A percentile compares a stretch with the other conserved stretches of the same genome.
phyloP scores from a whole-genome alignment of 1,140 invertebrate species.

The Drosophila ficusphila region DNA sequence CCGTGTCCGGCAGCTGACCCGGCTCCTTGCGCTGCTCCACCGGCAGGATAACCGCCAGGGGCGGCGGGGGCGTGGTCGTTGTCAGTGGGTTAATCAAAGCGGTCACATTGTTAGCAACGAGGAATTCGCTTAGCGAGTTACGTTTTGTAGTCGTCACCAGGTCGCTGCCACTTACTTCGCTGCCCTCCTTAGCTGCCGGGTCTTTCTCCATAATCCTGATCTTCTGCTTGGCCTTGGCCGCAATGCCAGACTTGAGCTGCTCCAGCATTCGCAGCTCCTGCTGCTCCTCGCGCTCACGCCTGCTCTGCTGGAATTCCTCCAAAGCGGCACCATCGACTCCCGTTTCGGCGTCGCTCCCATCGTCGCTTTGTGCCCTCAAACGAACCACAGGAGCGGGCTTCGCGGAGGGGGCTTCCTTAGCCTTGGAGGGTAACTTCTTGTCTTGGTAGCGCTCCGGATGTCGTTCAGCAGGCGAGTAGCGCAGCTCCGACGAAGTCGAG shows the following conservation, averaged over 20 bases:
- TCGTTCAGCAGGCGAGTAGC: slow-evolving; percentile 87
- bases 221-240: slow-evolving; percentile 87
- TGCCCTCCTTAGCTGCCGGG: slow-evolving; percentile 43
- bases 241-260: slow-evolving; percentile 87
- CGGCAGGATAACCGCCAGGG: slow-evolving; percentile 19
- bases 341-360: slow-evolving; percentile 85
- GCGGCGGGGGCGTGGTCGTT: slow-evolving; percentile 32
- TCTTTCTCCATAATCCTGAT: slow-evolving; percentile 84
- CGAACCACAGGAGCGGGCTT: slow-evolving; percentile 86
- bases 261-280: slow-evolving; percentile 88
- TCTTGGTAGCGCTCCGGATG: slow-evolving; percentile 87
- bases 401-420: neutral
- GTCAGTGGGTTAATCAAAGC: slow-evolving; percentile 77
- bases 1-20: neutral
- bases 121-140: slow-evolving; percentile 83
- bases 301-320: slow-evolving; percentile 84
- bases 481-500: slow-evolving; percentile 84
- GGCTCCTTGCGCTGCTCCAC: slow-evolving; percentile 34
- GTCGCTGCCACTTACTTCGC: slow-evolving; percentile 73
- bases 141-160: slow-evolving; percentile 58
- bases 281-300: slow-evolving; percentile 59
- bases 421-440: slow-evolving; percentile 47
- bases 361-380: slow-evolving; percentile 87
- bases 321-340: slow-evolving; percentile 34
- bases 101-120: slow-evolving; percentile 81